Evolutionary conservation across 1,140 invertebrate species (phyloP).

Genomic region (Apis mellifera): Amel_HAv3.1 CM009934.2:12852501-12853000

Average conservation of each 20-base stretch:
- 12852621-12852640: slow-evolving; percentile 31
- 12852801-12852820: background rate
- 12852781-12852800: background rate
- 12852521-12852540: background rate
- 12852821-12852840: background rate
- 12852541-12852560: background rate
- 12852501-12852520: slow-evolving; percentile 24
- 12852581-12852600: slow-evolving; percentile 36
- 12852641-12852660: background rate
- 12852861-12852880: background rate
- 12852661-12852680: slow-evolving; percentile 31
- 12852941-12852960: slow-evolving; percentile 4
- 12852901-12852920: background rate
- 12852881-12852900: background rate
- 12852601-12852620: slow-evolving; percentile 48
- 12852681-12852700: background rate
- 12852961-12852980: background rate
- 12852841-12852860: slow-evolving; percentile 25
- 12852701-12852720: background rate
- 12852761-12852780: background rate
- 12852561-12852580: slow-evolving; percentile 40
- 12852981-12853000: background rate
- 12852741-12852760: background rate
- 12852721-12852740: too few species aligned
- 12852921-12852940: background rate